Evolutionary conservation across 1,140 invertebrate genomes (phyloP).

Genomic region (Drosophila repletoides): DNA sequence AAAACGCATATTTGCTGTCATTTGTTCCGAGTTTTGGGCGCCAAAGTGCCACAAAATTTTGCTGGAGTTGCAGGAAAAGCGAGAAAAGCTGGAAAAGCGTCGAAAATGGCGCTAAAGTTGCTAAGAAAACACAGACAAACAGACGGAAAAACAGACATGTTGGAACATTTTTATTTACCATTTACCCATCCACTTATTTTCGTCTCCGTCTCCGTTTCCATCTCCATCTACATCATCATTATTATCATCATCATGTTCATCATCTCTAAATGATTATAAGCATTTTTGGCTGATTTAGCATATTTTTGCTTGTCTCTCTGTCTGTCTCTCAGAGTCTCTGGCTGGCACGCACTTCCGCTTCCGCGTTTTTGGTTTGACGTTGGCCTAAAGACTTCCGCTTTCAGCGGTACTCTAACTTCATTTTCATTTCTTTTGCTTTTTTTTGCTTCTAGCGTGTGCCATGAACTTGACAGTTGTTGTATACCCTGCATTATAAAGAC

Average conservation of each 20-base stretch:
- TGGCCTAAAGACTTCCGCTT: constrained; percentile 76
- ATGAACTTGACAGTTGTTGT: constrained; percentile 36
- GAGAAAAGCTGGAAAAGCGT: constrained; percentile 37
- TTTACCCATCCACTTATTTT: too few species aligned
- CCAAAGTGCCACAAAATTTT: constrained; percentile 74
- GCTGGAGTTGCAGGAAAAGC: constrained; percentile 35
- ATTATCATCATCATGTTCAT: constrained; percentile 45
- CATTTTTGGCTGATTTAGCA: constrained; percentile 77
- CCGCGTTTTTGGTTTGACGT: constrained; percentile 59
- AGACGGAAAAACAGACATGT: constrained; percentile 27
- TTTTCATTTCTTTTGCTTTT: constrained; percentile 45
- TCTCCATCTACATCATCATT: too few species aligned
- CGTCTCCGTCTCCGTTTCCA: too few species aligned
- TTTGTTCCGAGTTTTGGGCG: constrained; percentile 75
- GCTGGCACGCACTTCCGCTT: constrained; percentile 74
- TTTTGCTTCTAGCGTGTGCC: too few species aligned
- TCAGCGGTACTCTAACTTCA: constrained; percentile 63
- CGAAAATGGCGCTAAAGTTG: constrained; percentile 63
- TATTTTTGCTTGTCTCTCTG: constrained; percentile 45
- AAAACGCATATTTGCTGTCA: constrained; percentile 80
- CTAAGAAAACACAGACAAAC: constrained; percentile 49
- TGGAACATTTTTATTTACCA: too few species aligned
- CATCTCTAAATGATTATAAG: constrained; percentile 67
- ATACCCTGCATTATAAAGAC: not conserved
- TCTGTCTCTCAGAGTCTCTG: constrained; percentile 2